Conservation (phyloP, 1,140 invertebrate species). For the Asobara japonica region DNA sequence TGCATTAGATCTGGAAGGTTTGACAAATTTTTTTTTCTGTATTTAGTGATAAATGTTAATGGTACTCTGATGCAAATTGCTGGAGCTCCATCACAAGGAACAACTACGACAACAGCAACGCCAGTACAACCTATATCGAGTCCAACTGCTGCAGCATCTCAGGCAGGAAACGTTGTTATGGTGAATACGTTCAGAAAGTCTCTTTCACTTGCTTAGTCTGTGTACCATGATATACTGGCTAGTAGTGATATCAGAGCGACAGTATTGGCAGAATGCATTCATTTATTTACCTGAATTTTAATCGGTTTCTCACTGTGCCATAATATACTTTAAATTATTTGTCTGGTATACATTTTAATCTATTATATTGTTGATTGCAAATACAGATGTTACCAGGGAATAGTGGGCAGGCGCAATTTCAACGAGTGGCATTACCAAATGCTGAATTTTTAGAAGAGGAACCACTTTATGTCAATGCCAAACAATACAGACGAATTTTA, state of each 20-base stretch:
- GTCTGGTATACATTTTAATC: not conserved
- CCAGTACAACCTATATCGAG: constrained; percentile 66
- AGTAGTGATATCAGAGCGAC: constrained; percentile 59
- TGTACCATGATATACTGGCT: constrained; percentile 56
- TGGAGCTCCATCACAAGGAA: constrained; percentile 61
- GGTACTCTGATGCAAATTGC: constrained; percentile 78
- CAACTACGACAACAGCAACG: constrained; percentile 65
- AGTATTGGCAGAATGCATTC: constrained; percentile 35
- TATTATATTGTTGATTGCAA: not conserved
- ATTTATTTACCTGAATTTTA: not conserved
- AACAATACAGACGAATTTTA: constrained; percentile 94
- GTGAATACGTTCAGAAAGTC: constrained; percentile 61
- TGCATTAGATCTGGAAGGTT: too few species aligned
- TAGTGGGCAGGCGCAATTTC: constrained; percentile 69
- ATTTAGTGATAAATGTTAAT: constrained; percentile 77
- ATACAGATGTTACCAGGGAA: constrained; percentile 73
- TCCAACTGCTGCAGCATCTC: constrained; percentile 73
- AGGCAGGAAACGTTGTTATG: constrained; percentile 76
- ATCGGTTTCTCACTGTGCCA: too few species aligned
- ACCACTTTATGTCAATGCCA: constrained; percentile 98
- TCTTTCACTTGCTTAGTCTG: constrained; percentile 59
- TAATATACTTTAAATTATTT: too few species aligned
- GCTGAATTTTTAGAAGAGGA: constrained; percentile 89
- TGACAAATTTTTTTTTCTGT: too few species aligned
- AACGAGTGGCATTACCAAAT: constrained; percentile 73